These are phyloP conservation scores for Himalopsyche japonica DNA, from an alignment of 2,888 invertebrate genomes.

Conservation along the genomic window DNA sequence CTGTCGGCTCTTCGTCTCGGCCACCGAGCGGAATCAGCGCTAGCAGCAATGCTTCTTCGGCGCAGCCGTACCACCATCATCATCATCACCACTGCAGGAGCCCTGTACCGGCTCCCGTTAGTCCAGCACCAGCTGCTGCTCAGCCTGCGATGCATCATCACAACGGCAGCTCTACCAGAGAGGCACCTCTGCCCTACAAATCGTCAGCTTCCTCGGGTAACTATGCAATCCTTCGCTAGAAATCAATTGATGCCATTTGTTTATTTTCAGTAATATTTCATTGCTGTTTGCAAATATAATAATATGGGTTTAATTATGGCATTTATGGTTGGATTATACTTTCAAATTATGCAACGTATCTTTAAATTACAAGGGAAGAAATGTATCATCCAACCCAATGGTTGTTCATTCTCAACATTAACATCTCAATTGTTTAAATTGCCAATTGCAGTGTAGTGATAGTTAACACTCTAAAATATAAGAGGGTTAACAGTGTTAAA, in stretches of 20 bases:
- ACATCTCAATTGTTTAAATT: too few relatives aligned
- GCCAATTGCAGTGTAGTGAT: too few relatives aligned
- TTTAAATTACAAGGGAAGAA: too few relatives aligned
- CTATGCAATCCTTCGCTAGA: background rate
- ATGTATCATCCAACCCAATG: too few relatives aligned
- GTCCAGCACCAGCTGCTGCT: slow-evolving; percentile 14
- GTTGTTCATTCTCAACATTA: too few relatives aligned
- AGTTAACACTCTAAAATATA: too few relatives aligned
- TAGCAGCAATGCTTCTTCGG: slow-evolving; percentile 29
- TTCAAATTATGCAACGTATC: too few relatives aligned
- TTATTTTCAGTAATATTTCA: too few relatives aligned
- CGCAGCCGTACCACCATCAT: slow-evolving; percentile 39
- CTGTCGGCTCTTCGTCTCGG: background rate
- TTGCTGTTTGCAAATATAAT: too few relatives aligned
- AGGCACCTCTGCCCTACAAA: background rate
- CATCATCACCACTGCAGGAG: slow-evolving; percentile 43
- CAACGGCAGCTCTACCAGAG: slow-evolving; percentile 43
- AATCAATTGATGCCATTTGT: background rate
- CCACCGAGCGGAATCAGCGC: background rate
- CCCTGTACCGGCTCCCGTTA: slow-evolving; percentile 43
- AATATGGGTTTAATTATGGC: too few relatives aligned
- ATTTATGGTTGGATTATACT: too few relatives aligned
- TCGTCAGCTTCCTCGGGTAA: background rate
- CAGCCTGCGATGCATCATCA: slow-evolving; percentile 42
- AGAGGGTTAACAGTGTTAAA: too few relatives aligned